A percentile compares a stretch with the other conserved stretches of the same genome.
Evolutionary conservation across 2,888 invertebrate species (phyloP).

Genomic region (Apoda limacodes): DNA sequence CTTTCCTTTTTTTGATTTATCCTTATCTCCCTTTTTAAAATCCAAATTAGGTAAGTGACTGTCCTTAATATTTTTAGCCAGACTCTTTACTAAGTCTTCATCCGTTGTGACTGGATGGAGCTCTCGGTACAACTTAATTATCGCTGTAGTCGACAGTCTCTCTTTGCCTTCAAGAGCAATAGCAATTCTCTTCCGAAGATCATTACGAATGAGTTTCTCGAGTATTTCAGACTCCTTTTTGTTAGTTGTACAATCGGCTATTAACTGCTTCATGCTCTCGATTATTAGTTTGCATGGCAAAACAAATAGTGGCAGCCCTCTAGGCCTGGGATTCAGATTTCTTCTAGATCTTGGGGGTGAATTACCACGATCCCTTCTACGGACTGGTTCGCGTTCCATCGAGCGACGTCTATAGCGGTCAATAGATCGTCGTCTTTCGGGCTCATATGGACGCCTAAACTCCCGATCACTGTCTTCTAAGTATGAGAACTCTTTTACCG

Average conservation of each 20-base stretch:
- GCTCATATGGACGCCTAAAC: too few species aligned
- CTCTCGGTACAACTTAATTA: conserved; percentile 21
- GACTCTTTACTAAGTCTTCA: conserved; percentile 17
- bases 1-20: too few species aligned
- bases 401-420: too few species aligned
- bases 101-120: conserved; percentile 20
- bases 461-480: conserved; percentile 5
- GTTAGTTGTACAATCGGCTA: conserved; percentile 1
- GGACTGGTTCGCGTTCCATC: too few species aligned
- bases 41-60: conserved; percentile 16
- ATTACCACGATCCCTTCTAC: too few species aligned
- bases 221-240: conserved; percentile 7
- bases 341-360: conserved; percentile 4
- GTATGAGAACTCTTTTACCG: too few species aligned
- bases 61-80: conserved; percentile 17
- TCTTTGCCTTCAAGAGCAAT: conserved; percentile 17
- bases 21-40: too few species aligned
- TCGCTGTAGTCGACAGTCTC: conserved; percentile 10
- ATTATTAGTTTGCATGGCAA: conserved; percentile 16
- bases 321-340: conserved; percentile 1
- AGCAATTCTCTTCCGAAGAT: conserved; percentile 21
- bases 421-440: too few species aligned
- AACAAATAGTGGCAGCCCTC: conserved; percentile 14
- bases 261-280: conserved; percentile 13
- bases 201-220: conserved; percentile 12